A percentile compares a stretch with the other conserved stretches of the same genome.
Evolutionary conservation across 2,888 invertebrate species (phyloP).

Genomic region (Pseudoips prasinana): DNA sequence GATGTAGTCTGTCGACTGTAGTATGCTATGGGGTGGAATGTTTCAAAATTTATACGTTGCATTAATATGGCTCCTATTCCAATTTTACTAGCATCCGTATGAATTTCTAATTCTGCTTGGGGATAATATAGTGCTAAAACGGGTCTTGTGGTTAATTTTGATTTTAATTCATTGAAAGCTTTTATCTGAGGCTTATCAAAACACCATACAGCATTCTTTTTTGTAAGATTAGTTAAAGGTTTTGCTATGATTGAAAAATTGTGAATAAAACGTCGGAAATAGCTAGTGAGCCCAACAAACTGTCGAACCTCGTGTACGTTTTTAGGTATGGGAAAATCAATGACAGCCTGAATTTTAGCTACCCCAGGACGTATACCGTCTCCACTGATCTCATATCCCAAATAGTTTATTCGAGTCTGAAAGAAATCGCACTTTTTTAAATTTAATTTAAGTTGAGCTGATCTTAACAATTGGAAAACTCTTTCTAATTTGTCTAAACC

Average conservation of each 20-base stretch:
- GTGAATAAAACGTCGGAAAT: not conserved
- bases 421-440: slow-evolving; percentile 13
- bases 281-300: slow-evolving; percentile 1
- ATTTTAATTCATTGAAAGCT: too few species aligned
- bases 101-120: too few species aligned
- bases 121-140: too few species aligned
- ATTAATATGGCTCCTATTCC: too few species aligned
- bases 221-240: too few species aligned
- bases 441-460: not conserved
- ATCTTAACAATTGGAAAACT: not conserved
- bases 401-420: slow-evolving; percentile 15
- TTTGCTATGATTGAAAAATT: not conserved
- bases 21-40: slow-evolving; percentile 22
- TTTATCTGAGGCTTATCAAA: too few species aligned
- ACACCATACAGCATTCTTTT: too few species aligned
- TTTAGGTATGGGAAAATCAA: not conserved
- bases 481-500: not conserved
- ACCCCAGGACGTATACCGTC: not conserved
- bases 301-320: slow-evolving; percentile 5
- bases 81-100: too few species aligned
- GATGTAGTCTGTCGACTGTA: too few species aligned
- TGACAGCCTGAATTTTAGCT: not conserved
- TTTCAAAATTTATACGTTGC: slow-evolving; percentile 14
- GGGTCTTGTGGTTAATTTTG: too few species aligned
- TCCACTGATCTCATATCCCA: slow-evolving; percentile 18